Percentiles rank a stretch among this genome's conserved stretches.
These are phyloP conservation scores for Liasis olivaceus DNA, from an alignment of 2,797 vertebrate genomes.

Conservation along the genomic window DNA sequence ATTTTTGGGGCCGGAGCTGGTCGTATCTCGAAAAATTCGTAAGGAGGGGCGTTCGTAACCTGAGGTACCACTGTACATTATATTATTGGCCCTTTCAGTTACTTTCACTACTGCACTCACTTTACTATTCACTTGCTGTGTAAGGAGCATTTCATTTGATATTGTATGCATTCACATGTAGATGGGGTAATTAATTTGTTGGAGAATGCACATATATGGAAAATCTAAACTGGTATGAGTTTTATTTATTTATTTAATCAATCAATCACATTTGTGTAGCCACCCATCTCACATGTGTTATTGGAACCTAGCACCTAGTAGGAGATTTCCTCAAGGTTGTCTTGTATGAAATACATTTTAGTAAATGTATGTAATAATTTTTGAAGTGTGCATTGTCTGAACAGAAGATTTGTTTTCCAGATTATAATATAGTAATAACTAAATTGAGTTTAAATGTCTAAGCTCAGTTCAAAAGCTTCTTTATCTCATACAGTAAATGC, in stretches of 20 bases:
- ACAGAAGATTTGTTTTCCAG: background rate
- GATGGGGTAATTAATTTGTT: background rate
- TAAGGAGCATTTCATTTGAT: background rate
- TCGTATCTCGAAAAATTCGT: no score
- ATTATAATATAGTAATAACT: background rate
- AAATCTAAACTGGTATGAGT: background rate
- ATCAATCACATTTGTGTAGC: background rate
- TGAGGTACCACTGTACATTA: no score
- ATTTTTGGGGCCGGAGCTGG: no score
- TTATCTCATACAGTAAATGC: background rate
- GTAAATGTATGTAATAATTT: slow-evolving; percentile 1
- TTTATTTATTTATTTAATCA: background rate
- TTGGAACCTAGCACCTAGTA: background rate
- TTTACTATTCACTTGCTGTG: background rate
- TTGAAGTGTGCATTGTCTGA: background rate
- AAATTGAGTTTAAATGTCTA: background rate
- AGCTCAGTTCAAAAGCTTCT: background rate
- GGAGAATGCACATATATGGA: background rate
- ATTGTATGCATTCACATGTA: background rate
- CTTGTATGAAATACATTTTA: background rate
- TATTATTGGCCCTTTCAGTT: background rate
- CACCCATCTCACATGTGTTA: background rate
- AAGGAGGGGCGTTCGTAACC: no score
- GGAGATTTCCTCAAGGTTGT: background rate
- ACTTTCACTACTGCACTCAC: no score